Base-by-base conservation (phyloP, 2,888 invertebrate genomes). In the Formica aserva region DNA sequence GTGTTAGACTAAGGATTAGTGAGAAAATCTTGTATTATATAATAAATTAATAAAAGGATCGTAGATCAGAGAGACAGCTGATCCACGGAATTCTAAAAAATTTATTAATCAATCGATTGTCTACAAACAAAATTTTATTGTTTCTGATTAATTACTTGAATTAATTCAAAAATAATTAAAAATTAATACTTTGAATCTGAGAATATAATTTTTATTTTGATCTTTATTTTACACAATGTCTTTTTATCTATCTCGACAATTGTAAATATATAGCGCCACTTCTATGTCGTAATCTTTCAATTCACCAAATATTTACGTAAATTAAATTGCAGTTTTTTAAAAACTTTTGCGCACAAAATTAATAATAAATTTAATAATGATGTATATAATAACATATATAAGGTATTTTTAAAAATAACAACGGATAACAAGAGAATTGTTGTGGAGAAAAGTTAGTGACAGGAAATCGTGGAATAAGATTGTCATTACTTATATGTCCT, bases 401-500 rank as follows among this genome's bases (percentile, higher is more conserved):
- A 11, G n/a, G 9, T 3, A 35, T 48, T 32, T 35, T 32, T 26
- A 35, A 13, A 65, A 48, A 35, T 48, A 35, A 66, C 13, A 66
- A 38, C 8, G 9, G n/a, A 41, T 74, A 45, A 80, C 45, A 45
- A 48, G 18, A 22, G 22, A 35, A 72, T 80, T 8, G 74, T 74
- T 13, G 57, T 22, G 57, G 15, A 22, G 35, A 32, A 8, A 18
- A 60, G 32, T 80, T 60, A 35, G 74, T 45, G 45, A 72, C 74
- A 48, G 26, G 18, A 80, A 80, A 60, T 72, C 41, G 32, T 74
- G 55, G 63, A 85, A 67, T 62, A 35, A 80, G 71, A 72, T 82
- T 67, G 66, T 87, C 75, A 82, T 83, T 85, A 76, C 71, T 87
- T 87, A 82, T 83, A 45, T 72, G 72, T 48, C 35, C n/a, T 80